Evolutionary conservation across 1,140 invertebrate species (phyloP), one percentile per base, ranked within the genome.

Genomic region (Leptopilina boulardi): DNA sequence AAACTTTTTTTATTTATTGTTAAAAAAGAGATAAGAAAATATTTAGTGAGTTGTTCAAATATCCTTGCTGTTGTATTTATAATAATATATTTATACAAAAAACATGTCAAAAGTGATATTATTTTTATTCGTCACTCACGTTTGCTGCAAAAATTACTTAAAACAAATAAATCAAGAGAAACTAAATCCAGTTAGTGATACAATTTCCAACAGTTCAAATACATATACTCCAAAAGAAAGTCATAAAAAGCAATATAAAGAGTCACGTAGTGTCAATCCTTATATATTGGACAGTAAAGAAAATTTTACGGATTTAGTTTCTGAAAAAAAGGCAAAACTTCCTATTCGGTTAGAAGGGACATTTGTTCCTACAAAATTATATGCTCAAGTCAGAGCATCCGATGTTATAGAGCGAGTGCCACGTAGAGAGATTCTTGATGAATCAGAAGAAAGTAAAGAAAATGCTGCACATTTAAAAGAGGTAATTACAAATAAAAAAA

Each of bases 401-500:
- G 92, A 95, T 83, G 92, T 92, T 0, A 90, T 92, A 23, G 92
- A 93, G 84, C 92, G 93, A 82, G 77, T 95, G 41, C 94, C 94
- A 0, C 89, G 87, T 82, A 88, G 88, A 78, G 91, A 92, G 19
- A 93, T 93, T 1, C 85, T 93, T 15, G 93, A 93, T 0, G 87
- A 89, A 15, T 93, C 91, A 3, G 90, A 91, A 2, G 94, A 94
- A 75, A 94, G 94, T 83, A 89, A 92, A 75, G 83, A 88, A 77
- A 94, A 94, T 81, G 93, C 93, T 4, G 91, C 92, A 0, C 89
- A 94, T 77, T 88, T 96, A 38, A 90, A 92, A 54, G 93, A 95
- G 90, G 92, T 94, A 3, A 92, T 95, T 0, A 94, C 93, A 70
- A 94, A 94, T 80, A 92, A 92, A n/a, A 95, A 95, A 89, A 92